phyloP scores from a whole-genome alignment of 2,888 invertebrate species.

The Andrena chrysosceles region DNA sequence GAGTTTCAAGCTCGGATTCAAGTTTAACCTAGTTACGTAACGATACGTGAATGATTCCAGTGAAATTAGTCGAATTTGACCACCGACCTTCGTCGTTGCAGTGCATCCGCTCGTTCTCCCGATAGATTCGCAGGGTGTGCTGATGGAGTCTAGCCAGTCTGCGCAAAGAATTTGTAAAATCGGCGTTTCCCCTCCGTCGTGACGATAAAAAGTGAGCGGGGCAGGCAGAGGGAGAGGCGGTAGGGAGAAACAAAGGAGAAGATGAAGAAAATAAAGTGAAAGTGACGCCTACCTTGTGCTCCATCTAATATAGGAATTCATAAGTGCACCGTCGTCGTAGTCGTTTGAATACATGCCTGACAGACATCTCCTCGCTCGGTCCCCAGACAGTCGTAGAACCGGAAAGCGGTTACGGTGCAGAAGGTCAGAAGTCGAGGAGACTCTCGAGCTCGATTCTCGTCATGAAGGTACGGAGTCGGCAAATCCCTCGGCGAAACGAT shows the following conservation, averaged over 20 bases:
- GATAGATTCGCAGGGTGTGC: conserved; percentile 40
- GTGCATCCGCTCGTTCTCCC: conserved; percentile 49
- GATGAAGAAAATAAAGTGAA: neutral
- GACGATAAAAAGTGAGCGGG: neutral
- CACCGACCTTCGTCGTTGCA: conserved; percentile 56
- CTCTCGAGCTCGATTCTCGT: conserved; percentile 8
- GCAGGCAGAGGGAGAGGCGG: neutral
- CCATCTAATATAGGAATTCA: conserved; percentile 57
- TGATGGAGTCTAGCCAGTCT: conserved; percentile 57
- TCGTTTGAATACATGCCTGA: conserved; percentile 51
- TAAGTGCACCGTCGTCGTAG: conserved; percentile 49
- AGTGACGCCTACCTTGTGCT: conserved; percentile 42
- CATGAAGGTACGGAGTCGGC: neutral
- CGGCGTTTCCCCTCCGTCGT: neutral
- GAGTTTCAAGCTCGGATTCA: neutral
- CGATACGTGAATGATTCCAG: neutral
- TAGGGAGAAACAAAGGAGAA: conserved; percentile 2
- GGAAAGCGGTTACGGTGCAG: conserved; percentile 11
- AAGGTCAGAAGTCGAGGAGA: conserved; percentile 27
- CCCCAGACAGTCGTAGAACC: conserved; percentile 25
- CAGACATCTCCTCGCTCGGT: conserved; percentile 7
- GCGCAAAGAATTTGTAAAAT: neutral
- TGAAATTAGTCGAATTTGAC: conserved; percentile 17
- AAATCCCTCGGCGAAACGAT: conserved; percentile 41
- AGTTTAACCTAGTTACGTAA: conserved; percentile 26